phyloP scores from a whole-genome alignment of 2,888 invertebrate species.

The Pristionchus arcanus region DNA sequence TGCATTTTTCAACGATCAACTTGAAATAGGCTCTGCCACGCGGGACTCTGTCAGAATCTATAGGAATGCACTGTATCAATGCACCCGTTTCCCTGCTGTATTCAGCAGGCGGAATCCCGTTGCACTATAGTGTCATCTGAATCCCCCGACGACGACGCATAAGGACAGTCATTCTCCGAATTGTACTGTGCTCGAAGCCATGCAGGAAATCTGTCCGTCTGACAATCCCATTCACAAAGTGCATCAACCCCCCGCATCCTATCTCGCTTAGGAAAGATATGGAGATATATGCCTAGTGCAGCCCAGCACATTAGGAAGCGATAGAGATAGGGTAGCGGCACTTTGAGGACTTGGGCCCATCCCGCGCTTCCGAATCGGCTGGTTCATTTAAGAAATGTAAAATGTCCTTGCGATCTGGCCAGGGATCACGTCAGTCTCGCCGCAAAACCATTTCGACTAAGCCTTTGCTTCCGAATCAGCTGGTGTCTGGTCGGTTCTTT shows the following conservation, averaged over 20 bases:
- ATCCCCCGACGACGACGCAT: not conserved
- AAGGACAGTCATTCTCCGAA: not conserved
- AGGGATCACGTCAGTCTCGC: no score
- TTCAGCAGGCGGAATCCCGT: not conserved
- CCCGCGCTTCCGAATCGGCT: not conserved
- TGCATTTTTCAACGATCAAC: not conserved
- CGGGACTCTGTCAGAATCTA: not conserved
- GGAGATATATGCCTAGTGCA: not conserved
- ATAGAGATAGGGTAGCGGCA: constrained; percentile 36
- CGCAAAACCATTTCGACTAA: no score
- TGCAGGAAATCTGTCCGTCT: not conserved
- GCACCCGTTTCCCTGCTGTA: not conserved
- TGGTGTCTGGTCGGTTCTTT: no score
- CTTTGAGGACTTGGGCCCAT: not conserved
- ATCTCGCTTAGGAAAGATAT: no score
- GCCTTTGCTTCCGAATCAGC: no score
- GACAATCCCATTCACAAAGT: not conserved
- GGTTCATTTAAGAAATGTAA: not conserved
- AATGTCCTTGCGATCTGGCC: no score
- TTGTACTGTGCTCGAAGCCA: not conserved
- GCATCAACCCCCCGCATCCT: not conserved
- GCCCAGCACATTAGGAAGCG: not conserved
- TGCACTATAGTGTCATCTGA: not conserved
- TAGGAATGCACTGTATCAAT: not conserved
- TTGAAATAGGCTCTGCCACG: not conserved